Evolutionary conservation across 1,140 invertebrate genomes (phyloP), one percentile per base, ranked within the genome.

Genomic region (Apocrypta bakeri): DNA sequence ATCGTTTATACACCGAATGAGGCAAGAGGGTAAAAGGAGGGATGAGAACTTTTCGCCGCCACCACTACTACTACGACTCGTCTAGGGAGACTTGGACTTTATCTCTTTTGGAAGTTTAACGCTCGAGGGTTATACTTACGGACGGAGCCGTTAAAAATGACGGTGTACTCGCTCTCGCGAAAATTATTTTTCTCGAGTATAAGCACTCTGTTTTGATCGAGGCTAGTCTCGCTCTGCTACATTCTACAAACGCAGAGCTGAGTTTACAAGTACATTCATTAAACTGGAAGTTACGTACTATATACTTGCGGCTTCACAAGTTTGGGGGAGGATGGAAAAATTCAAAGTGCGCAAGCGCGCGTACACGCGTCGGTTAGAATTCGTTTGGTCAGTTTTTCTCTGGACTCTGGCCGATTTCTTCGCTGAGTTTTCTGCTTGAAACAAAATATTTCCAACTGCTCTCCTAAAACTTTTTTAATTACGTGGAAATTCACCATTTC

Each of bases 1-100:
- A 81, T 81, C 80, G 73, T 81, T 81, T 81, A 81, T 81, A 68
- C 69, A 56, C 56, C 61, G 71, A 81, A 81, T 81, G 79, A 81
- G 61, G 25, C 48, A 56, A 56, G 48, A n/a, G 17, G n/a, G 48
- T 17, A 17, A 56, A 17, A 12, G 29, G 25, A 21, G 48, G 14
- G 61, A 63, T 25, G 69, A 37, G 48, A 80, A 80, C 27, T 80
- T 79, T 80, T 73, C 68, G 33, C 40, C 37, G 63, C 40, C 21
- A 25, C 17, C 14, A 48, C 72, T 61, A 42, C 40, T 9, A 25
- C 17, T 25, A 48, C 72, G 29, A 42, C 42, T 56, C 17, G 73
- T 6, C 24, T 17, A 17, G 17, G n/a, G 63, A 25, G 63, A 27
- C 63, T 66, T 66, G 63, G 77, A 80, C 74, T 72, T 69, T 64